Evolutionary conservation across 2,888 invertebrate genomes (phyloP), one percentile per base, ranked within the genome.

Genomic region (Cataglyphis altisquamis): DNA sequence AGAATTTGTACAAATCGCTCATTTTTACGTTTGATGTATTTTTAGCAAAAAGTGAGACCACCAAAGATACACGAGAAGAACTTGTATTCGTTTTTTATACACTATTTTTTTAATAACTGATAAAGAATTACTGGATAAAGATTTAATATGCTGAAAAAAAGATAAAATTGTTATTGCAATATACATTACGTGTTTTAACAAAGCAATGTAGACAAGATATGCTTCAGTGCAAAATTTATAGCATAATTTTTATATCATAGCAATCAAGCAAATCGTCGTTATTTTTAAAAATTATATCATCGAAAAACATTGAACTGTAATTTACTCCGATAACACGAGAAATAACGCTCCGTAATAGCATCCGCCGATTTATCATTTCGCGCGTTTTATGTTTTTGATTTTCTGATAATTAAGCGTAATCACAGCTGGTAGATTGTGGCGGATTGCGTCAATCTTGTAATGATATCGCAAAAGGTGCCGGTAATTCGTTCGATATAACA

Each of bases 361-460:
- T 63, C 57, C 62, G 82, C 60, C 66, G 39, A 60, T 72, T 85
- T 84, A 83, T 84, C 82, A 63, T 15, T 55, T 48, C 55, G 32
- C n/a, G 45, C 18, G 15, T 9, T 9, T 55, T 32, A 6, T 75
- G 57, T 25, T 39, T 75, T 82, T 73, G 78, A 45, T 48, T 55
- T 68, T 74, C 63, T 82, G 67, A 52, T 80, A 85, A 80, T 83
- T 66, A 81, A 67, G 55, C 66, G 75, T 29, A 74, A 72, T 83
- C 74, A 68, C 52, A 45, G 52, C 64, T 70, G 78, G n/a, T 52
- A 36, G 25, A 15, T 18, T 75, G 64, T 75, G 64, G 57, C 36
- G 67, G 12, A 48, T 86, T 85, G 85, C 86, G 84, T 83, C 86
- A 84, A 82, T 82, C 55, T 15, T 15, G 25, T 9, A 52, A 52